Evolutionary conservation across 2,888 invertebrate species (phyloP), one percentile per base, ranked within the genome.

Genomic region (Harpagoxenus sublaevis): DNA sequence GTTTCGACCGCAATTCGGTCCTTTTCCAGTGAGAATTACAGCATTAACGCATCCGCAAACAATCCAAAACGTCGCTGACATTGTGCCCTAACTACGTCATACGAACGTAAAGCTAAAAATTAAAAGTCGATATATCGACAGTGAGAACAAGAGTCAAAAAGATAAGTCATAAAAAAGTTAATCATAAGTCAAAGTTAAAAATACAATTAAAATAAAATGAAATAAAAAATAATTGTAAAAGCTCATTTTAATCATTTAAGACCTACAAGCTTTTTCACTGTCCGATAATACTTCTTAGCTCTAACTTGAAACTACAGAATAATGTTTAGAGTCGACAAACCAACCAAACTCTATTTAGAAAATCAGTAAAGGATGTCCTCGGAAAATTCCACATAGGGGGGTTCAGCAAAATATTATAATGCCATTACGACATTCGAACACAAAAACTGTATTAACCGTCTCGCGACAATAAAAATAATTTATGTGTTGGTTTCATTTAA

Each of bases 181-280:
- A n/a, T n/a, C n/a, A n/a, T n/a, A n/a, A n/a, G n/a, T n/a, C n/a
- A n/a, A n/a, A n/a, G n/a, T n/a, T n/a, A n/a, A n/a, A n/a, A n/a
- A n/a, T n/a, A n/a, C n/a, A n/a, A n/a, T n/a, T n/a, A n/a, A n/a
- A n/a, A n/a, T n/a, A n/a, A n/a, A n/a, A n/a, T n/a, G n/a, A n/a
- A n/a, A n/a, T n/a, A 35, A 63, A 28, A 31, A 28, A 74, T 73
- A 57, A 23, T 53, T 39, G 12, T 45, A 70, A 42, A 66, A 39
- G 35, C 23, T 2, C 9, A 35, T 10, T 71, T 60, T 28, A 6
- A 18, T 42, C 5, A 45, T 62, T 74, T 62, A 42, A 62, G 45
- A 23, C 1, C 3, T 31, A 62, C 9, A 39, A 39, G 55, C 39
- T 71, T 70, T 48, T 18, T 31, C 23, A 68, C 0, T 4, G 15